Percentiles rank a stretch among this genome's conserved stretches.
These are phyloP conservation scores for Campoletis raptor DNA, from an alignment of 2,888 invertebrate species.

Conservation along the genomic window DNA sequence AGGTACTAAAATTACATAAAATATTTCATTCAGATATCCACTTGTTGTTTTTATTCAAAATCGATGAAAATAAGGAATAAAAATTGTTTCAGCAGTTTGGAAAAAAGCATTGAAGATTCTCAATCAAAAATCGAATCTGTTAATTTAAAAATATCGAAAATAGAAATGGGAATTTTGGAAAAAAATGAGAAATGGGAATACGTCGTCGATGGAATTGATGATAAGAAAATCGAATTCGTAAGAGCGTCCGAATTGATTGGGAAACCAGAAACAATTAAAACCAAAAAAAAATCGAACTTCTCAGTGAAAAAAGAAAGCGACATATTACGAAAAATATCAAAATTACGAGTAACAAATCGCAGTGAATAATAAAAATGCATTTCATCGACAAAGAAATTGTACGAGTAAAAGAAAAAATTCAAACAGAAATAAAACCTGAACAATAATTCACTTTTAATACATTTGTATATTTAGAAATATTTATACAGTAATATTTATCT, in stretches of 20 bases:
- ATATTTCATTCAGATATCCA: not conserved
- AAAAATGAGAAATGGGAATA: not conserved
- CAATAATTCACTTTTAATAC: constrained; percentile 73
- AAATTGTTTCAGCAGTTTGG: constrained; percentile 64
- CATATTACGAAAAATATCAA: constrained; percentile 68
- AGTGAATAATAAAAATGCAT: constrained; percentile 14
- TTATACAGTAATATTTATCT: constrained; percentile 79
- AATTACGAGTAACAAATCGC: constrained; percentile 6
- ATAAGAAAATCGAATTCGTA: constrained; percentile 39
- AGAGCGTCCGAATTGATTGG: constrained; percentile 59
- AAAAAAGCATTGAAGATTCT: constrained; percentile 49
- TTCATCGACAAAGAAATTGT: constrained; percentile 4
- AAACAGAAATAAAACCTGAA: not conserved
- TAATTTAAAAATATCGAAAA: constrained; percentile 52
- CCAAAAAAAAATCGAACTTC: constrained; percentile 57
- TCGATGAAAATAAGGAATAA: not conserved
- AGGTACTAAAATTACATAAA: constrained; percentile 4
- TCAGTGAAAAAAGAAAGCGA: constrained; percentile 74
- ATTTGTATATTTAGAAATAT: constrained; percentile 83
- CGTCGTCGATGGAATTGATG: not conserved
- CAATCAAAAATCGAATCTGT: constrained; percentile 48
- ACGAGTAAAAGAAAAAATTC: not conserved
- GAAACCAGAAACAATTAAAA: constrained; percentile 6
- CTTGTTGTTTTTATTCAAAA: not conserved
- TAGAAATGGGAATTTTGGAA: constrained; percentile 16